These are phyloP conservation scores for Glyptemys insculpta DNA, from an alignment of 2,797 vertebrate species.

Conservation along the genomic window DNA sequence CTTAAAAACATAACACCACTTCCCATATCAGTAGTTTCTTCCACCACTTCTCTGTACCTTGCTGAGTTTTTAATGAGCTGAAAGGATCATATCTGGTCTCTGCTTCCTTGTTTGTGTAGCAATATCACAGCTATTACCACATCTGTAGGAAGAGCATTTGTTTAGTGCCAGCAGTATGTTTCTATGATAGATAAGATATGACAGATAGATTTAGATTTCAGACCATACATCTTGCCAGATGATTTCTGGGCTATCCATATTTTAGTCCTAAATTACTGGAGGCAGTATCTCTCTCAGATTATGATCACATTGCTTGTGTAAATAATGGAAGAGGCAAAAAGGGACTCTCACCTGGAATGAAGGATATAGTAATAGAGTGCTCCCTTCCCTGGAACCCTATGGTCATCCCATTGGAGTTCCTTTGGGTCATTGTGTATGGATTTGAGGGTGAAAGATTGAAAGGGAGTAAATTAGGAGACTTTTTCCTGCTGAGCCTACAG, in stretches of 20 bases:
- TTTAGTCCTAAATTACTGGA: neutral
- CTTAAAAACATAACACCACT: neutral
- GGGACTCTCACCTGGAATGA: neutral
- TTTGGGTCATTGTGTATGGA: neutral
- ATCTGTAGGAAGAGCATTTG: neutral
- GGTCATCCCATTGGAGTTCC: neutral
- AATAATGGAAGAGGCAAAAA: neutral
- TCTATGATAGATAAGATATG: neutral
- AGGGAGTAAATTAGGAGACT: neutral
- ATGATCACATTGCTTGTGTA: neutral
- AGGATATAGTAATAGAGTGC: neutral
- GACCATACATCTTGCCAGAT: neutral
- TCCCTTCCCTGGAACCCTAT: neutral
- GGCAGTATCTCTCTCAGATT: neutral
- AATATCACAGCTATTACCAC: neutral
- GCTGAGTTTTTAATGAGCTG: neutral
- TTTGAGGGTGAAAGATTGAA: neutral
- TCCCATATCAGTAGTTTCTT: neutral
- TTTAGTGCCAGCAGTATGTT: neutral
- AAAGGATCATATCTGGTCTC: neutral
- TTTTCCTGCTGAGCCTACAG: neutral
- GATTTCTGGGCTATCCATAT: neutral
- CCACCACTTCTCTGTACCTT: neutral
- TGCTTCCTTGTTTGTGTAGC: neutral
- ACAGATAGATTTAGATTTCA: neutral